phyloP scores from a whole-genome alignment of 1,140 invertebrate genomes.

The Zaprionus taronus region DNA sequence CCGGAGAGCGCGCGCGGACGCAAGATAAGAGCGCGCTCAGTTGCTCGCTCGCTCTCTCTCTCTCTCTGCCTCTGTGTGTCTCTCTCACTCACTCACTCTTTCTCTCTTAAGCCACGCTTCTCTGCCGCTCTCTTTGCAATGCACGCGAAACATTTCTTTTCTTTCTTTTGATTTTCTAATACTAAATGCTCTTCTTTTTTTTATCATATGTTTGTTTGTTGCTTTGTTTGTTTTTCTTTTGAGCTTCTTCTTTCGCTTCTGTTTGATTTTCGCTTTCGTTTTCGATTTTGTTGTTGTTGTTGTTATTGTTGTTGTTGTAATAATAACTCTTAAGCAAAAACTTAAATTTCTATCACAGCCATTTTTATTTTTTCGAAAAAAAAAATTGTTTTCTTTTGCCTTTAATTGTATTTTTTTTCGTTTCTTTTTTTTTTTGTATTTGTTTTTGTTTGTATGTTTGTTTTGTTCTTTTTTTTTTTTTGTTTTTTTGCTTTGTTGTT shows the following conservation, averaged over 20 bases:
- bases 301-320: conserved; percentile 35
- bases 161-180: conserved; percentile 25
- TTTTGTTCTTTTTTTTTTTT: conserved; percentile 24
- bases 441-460: conserved; percentile 18
- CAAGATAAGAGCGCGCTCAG: background rate
- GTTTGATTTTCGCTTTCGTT: conserved; percentile 15
- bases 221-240: conserved; percentile 26
- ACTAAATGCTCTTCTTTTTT: conserved; percentile 39
- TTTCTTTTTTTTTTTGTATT: conserved; percentile 23
- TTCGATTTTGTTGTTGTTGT: conserved; percentile 28
- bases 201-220: conserved; percentile 14
- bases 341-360: conserved; percentile 81
- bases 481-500: conserved; percentile 21
- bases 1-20: background rate
- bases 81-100: background rate
- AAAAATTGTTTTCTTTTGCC: conserved; percentile 48
- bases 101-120: conserved; percentile 26
- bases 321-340: conserved; percentile 60
- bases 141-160: conserved; percentile 6
- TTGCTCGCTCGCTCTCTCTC: background rate
- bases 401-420: conserved; percentile 24
- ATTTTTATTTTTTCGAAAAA: conserved; percentile 65
- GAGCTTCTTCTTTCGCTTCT: background rate
- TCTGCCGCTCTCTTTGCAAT: background rate
- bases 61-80: background rate